Conservation (phyloP, 2,888 invertebrate species). For the Incurvaria masculella region DNA sequence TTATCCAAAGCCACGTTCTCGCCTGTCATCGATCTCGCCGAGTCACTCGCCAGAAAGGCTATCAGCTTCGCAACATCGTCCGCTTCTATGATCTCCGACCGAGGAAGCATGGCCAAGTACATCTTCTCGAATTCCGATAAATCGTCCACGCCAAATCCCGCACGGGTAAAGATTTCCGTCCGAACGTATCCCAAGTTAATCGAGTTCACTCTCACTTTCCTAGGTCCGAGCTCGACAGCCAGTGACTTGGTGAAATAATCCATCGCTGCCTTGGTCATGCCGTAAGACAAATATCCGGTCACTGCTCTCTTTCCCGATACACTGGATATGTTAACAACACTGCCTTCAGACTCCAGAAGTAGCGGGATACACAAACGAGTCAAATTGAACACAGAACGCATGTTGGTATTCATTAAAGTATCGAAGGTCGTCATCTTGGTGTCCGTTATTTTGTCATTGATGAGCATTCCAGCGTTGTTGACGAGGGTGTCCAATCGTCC, state of each 20-base stretch:
- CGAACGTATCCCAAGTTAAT: constrained; percentile 79
- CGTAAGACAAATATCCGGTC: constrained; percentile 79
- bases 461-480: constrained; percentile 77
- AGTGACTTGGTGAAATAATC: constrained; percentile 86
- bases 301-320: constrained; percentile 79
- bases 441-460: constrained; percentile 70
- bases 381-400: constrained; percentile 66
- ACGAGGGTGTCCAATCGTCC: constrained; percentile 68
- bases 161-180: constrained; percentile 74
- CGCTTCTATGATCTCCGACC: constrained; percentile 71
- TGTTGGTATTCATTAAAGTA: constrained; percentile 74
- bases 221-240: constrained; percentile 71
- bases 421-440: constrained; percentile 77
- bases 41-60: constrained; percentile 76
- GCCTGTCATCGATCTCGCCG: constrained; percentile 79
- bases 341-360: constrained; percentile 68
- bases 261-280: constrained; percentile 83
- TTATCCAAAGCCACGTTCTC: constrained; percentile 81
- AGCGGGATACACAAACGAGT: constrained; percentile 78
- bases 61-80: constrained; percentile 79
- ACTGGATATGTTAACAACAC: constrained; percentile 85
- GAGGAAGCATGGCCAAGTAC: constrained; percentile 74
- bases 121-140: constrained; percentile 70
- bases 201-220: constrained; percentile 74
- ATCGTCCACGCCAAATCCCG: constrained; percentile 70